Conservation (phyloP, 2,797 vertebrate genomes). For the Tangara arthus region DNA sequence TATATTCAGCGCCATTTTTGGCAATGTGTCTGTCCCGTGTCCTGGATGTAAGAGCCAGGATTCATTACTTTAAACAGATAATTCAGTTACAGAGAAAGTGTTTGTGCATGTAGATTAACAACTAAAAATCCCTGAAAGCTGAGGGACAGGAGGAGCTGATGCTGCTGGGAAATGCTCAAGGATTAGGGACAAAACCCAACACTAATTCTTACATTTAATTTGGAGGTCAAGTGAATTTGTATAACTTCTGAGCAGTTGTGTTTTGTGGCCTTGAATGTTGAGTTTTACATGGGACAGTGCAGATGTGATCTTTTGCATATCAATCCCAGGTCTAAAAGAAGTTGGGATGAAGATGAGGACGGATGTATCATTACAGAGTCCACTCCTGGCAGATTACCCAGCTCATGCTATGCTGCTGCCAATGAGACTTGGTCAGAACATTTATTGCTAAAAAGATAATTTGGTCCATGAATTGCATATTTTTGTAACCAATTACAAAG, state of each 20-base stretch:
- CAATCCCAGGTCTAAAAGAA: neutral
- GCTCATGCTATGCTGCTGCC: neutral
- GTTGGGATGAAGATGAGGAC: neutral
- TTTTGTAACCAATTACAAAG: neutral
- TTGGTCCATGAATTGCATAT: neutral
- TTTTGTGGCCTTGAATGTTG: neutral
- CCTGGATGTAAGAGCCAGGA: neutral
- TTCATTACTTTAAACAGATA: neutral
- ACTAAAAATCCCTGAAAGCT: neutral
- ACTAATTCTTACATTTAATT: neutral
- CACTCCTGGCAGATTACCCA: neutral
- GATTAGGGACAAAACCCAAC: neutral
- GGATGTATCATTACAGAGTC: neutral
- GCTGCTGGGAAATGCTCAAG: neutral
- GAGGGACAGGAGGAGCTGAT: neutral
- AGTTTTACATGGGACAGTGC: neutral
- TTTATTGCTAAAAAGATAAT: neutral
- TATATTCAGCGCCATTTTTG: neutral
- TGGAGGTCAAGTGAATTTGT: neutral
- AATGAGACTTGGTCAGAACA: neutral
- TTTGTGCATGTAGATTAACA: neutral
- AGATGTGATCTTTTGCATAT: neutral
- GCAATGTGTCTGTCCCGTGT: neutral
- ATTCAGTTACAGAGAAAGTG: neutral
- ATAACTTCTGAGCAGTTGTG: neutral